phyloP scores from a whole-genome alignment of 2,888 invertebrate species.

The Pammene aurita region DNA sequence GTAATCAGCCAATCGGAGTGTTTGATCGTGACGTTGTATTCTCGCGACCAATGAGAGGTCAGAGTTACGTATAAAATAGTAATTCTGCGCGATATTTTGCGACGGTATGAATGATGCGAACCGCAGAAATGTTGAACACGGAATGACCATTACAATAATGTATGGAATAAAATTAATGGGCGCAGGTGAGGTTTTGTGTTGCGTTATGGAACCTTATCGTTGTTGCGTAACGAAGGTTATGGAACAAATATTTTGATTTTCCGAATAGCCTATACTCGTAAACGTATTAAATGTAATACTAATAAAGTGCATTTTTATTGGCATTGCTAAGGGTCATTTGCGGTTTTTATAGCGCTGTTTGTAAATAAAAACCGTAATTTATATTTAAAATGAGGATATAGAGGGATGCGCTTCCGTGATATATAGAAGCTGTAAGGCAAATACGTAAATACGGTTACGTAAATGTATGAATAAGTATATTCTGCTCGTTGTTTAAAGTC shows the following conservation, averaged over 20 bases:
- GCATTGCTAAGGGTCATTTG: slow-evolving; percentile 1
- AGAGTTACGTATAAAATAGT: slow-evolving; percentile 32
- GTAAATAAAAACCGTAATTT: neutral
- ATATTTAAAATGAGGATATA: neutral
- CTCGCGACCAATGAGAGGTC: slow-evolving; percentile 26
- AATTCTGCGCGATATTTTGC: slow-evolving; percentile 19
- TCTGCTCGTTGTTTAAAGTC: no score
- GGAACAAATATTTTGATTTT: slow-evolving; percentile 11
- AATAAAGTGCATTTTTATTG: slow-evolving; percentile 18
- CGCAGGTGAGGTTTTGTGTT: slow-evolving; percentile 29
- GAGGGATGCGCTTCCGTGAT: no score
- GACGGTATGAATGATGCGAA: slow-evolving; percentile 33
- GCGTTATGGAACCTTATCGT: slow-evolving; percentile 18
- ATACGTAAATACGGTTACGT: no score
- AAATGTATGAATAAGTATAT: no score
- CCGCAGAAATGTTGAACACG: slow-evolving; percentile 37
- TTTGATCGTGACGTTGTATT: slow-evolving; percentile 17
- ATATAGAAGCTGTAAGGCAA: no score
- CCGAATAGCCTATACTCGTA: slow-evolving; percentile 15
- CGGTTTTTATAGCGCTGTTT: neutral
- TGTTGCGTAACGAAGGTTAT: slow-evolving; percentile 11
- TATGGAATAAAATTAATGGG: slow-evolving; percentile 40
- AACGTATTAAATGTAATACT: neutral
- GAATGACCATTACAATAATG: slow-evolving; percentile 41
- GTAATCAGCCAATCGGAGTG: slow-evolving; percentile 33